phyloP scores from a whole-genome alignment of 2,113 vertebrate species.

The Trichechus manatus region DNA sequence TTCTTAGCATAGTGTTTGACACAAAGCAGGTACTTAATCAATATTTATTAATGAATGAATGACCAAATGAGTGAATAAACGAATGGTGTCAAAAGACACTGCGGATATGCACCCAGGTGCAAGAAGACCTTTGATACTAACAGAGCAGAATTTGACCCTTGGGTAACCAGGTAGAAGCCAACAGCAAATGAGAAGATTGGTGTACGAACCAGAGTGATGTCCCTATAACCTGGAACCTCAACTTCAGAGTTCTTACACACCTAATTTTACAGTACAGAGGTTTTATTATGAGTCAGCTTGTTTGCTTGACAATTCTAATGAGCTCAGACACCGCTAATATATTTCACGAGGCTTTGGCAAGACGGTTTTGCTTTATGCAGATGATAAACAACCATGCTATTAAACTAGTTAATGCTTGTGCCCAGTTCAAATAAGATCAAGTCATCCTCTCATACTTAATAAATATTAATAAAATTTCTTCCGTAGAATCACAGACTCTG shows the following conservation, averaged over 20 bases:
- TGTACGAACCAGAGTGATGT: not conserved
- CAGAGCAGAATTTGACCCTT: not conserved
- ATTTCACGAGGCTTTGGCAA: constrained; percentile 37
- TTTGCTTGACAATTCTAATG: constrained; percentile 54
- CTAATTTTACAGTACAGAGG: not conserved
- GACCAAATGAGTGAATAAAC: constrained; percentile 16
- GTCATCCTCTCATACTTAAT: constrained; percentile 6
- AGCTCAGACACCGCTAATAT: constrained; percentile 35
- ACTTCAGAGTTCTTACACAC: not conserved
- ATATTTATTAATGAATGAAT: constrained; percentile 33
- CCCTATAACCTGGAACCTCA: not conserved
- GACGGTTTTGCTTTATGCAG: constrained; percentile 52
- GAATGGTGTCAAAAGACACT: not conserved
- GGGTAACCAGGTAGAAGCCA: not conserved
- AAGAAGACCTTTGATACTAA: not conserved
- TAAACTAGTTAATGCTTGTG: constrained; percentile 4
- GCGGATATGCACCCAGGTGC: not conserved
- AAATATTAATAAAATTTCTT: constrained; percentile 20
- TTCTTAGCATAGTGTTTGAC: not conserved
- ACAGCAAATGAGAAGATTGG: not conserved
- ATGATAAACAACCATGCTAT: not conserved
- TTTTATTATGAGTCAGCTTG: constrained; percentile 40
- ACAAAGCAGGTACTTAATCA: not conserved
- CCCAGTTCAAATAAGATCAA: constrained; percentile 20
- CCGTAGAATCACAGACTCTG: constrained; percentile 19